Base-by-base conservation (phyloP, 2,113 vertebrate genomes). In the Bombycilla garrulus region DNA sequence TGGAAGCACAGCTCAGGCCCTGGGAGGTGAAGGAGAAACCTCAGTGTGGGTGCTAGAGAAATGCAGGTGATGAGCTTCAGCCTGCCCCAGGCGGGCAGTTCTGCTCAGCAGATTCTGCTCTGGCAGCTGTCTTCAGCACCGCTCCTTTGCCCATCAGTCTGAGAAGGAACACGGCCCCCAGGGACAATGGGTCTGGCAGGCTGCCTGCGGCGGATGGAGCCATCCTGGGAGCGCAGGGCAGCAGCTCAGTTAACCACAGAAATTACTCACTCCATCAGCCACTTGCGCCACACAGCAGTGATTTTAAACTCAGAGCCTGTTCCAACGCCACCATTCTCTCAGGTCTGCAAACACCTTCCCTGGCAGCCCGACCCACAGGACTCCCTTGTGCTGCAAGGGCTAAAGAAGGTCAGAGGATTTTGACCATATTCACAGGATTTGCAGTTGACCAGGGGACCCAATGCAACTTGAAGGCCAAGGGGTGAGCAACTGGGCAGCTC, bases 371-470 rank as follows among this genome's bases (percentile, higher is more conserved):
- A 80, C 26, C 26, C 48, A 8, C 12, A 19, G 14, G 54, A 11
- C 14, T 42, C 12, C 5, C 7, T 11, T 8, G n/a, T 20, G 13
- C 21, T 25, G 6, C 17, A 9, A 53, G 21, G 58, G 24, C 24
- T 33, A 21, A 56, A 36, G 42, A 20, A 31, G 16, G 12, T 36
- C 8, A 1, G 28, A 60, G 15, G 18, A 21, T 18, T 78, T 42
- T 26, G 14, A 28, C 19, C 4, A 3, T 4, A 21, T 12, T 24
- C 28, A 57, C 20, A 23, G 24, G 11, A 33, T 23, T 21, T 36
- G 31, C n/a, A 71, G 9, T 7, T 44, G 22, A 67, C 9, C 10
- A 33, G 40, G 35, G 26, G 35, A 38, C 14, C 35, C 0, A 0
- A 14, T 57, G 26, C 10, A 42, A 24, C n/a, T 5, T 51, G 35